Conservation (phyloP, 2,113 vertebrate species). For the Carassius auratus region DNA sequence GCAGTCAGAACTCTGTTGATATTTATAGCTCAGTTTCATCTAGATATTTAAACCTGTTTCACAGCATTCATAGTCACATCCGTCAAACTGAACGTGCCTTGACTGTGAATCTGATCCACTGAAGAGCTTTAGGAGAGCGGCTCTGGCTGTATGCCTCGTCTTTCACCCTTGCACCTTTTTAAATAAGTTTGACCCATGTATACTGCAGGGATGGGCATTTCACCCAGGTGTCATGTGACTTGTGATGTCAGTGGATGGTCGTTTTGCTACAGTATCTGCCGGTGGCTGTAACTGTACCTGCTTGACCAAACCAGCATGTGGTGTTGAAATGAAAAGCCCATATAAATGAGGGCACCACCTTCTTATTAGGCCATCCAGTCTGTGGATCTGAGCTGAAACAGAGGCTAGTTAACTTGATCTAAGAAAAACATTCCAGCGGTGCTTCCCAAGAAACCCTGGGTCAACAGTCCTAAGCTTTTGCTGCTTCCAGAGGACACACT, state of each 20-base stretch:
- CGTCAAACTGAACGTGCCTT: not conserved
- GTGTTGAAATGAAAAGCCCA: not conserved
- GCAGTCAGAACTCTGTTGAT: not conserved
- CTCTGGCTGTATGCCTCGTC: not conserved
- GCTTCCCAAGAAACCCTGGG: constrained; percentile 26
- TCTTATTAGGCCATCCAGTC: constrained; percentile 17
- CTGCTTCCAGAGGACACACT: not conserved
- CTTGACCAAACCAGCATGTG: not conserved
- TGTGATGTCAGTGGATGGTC: not conserved
- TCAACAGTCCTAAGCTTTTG: constrained; percentile 28
- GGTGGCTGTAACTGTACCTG: constrained; percentile 24
- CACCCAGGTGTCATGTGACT: constrained; percentile 21
- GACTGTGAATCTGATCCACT: no score
- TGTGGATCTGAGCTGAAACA: constrained; percentile 9
- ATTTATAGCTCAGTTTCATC: no score
- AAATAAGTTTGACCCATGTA: not conserved
- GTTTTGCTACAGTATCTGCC: not conserved
- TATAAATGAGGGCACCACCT: not conserved
- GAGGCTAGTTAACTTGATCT: constrained; percentile 46
- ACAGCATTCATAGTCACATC: not conserved
- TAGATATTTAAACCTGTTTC: not conserved
- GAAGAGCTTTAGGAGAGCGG: not conserved
- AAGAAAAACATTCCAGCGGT: constrained; percentile 42
- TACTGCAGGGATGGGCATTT: not conserved
- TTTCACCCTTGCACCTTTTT: not conserved